A percentile compares a stretch with the other conserved stretches of the same genome.
Evolutionary conservation across 2,888 invertebrate species (phyloP).

Genomic region (Hypomecis punctinalis): DNA sequence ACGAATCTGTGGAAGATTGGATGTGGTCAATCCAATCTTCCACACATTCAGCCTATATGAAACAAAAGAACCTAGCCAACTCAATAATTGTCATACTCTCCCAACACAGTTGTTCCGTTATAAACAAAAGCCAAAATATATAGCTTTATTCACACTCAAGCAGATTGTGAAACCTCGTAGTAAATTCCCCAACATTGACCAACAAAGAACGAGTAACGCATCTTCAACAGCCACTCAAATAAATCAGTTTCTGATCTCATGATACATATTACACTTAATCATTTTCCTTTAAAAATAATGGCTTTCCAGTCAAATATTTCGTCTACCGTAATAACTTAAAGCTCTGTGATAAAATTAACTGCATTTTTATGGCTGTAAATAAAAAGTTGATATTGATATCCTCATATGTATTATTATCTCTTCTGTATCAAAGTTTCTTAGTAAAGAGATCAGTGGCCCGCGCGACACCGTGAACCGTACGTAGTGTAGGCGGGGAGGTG

Average conservation of each 20-base stretch:
- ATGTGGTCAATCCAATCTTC: no score
- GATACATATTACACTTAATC: not conserved
- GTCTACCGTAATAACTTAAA: slow-evolving; percentile 20
- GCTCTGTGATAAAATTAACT: slow-evolving; percentile 27
- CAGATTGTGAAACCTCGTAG: no score
- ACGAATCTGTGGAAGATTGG: no score
- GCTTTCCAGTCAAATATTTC: slow-evolving; percentile 25
- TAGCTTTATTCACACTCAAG: no score
- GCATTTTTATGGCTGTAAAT: slow-evolving; percentile 24
- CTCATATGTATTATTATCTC: slow-evolving; percentile 27
- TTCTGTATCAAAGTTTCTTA: slow-evolving; percentile 28
- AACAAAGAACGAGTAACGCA: no score
- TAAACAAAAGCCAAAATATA: no score
- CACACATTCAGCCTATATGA: no score
- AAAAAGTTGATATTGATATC: slow-evolving; percentile 32
- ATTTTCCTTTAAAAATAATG: slow-evolving; percentile 12
- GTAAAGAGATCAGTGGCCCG: slow-evolving; percentile 34
- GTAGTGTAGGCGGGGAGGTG: slow-evolving; percentile 5
- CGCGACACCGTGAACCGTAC: slow-evolving; percentile 23
- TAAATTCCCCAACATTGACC: not conserved
- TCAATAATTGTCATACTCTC: no score
- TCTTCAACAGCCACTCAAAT: not conserved
- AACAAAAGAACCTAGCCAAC: no score
- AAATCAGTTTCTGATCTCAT: slow-evolving; percentile 6
- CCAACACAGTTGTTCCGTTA: no score